These are phyloP conservation scores for Pseudopipra pipra DNA, from an alignment of 2,113 vertebrate species.

Conservation along the genomic window DNA sequence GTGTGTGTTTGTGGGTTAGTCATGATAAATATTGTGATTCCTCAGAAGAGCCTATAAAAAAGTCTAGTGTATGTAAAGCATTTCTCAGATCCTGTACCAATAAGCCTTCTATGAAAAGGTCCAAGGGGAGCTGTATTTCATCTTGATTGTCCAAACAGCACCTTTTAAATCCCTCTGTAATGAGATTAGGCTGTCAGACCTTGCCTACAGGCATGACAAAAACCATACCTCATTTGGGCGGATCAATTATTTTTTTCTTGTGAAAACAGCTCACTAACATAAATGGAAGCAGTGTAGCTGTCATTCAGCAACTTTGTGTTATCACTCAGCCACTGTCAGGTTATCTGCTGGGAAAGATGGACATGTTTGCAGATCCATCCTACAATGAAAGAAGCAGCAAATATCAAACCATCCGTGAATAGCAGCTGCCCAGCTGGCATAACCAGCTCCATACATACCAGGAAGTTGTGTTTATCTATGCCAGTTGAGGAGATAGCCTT, in stretches of 20 bases:
- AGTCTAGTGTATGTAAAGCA: not conserved
- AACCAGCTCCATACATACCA: not conserved
- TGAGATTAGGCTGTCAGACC: not conserved
- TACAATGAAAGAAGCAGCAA: not conserved
- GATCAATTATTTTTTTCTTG: not conserved
- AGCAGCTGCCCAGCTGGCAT: not conserved
- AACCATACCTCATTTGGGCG: not conserved
- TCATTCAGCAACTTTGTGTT: not conserved
- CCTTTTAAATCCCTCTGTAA: not conserved
- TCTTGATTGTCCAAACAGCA: not conserved
- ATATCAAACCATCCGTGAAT: not conserved
- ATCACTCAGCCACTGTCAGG: fast-evolving
- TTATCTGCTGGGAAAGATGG: not conserved
- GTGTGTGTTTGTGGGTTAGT: not conserved
- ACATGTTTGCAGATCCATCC: not conserved
- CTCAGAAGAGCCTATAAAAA: not conserved
- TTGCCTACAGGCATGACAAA: not conserved
- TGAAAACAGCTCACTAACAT: not conserved
- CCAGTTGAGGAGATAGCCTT: not conserved
- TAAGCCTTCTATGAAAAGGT: not conserved
- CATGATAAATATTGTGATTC: not conserved
- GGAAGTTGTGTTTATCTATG: not conserved
- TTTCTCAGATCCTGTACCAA: not conserved
- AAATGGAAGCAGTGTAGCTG: not conserved
- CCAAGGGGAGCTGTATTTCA: not conserved